Evolutionary conservation across 2,888 invertebrate genomes (phyloP).

Genomic region (Ganaspis brasiliensis): DNA sequence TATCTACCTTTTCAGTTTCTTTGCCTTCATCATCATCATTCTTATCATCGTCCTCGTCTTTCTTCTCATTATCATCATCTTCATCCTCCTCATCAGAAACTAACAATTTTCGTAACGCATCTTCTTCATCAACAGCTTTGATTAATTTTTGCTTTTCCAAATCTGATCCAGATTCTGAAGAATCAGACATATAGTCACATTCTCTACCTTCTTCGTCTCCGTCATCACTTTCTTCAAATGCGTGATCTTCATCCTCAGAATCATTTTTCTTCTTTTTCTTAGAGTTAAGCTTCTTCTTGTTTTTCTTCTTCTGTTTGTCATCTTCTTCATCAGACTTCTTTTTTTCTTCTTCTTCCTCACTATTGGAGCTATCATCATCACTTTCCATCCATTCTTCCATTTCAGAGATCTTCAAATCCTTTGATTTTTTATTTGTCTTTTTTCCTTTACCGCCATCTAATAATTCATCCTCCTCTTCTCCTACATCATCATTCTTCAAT

Average conservation of each 20-base stretch:
- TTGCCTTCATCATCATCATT: slow-evolving; percentile 85
- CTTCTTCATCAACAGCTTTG: slow-evolving; percentile 95
- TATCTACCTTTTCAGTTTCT: slow-evolving; percentile 84
- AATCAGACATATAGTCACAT: slow-evolving; percentile 96
- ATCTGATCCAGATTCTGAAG: slow-evolving; percentile 89
- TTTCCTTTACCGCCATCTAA: slow-evolving; percentile 81
- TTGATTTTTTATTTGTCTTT: slow-evolving; percentile 76
- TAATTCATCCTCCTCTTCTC: slow-evolving; percentile 85
- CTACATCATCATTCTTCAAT: slow-evolving; percentile 87
- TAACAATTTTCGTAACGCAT: slow-evolving; percentile 91
- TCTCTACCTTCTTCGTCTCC: slow-evolving; percentile 98
- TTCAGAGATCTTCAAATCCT: slow-evolving; percentile 93
- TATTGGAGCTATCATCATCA: slow-evolving; percentile 88
- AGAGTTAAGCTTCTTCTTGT: slow-evolving; percentile 83
- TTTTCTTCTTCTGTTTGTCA: slow-evolving; percentile 83
- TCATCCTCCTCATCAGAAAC: slow-evolving; percentile 94
- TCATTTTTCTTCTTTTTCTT: slow-evolving; percentile 90
- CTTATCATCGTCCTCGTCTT: slow-evolving; percentile 88
- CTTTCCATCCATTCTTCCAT: slow-evolving; percentile 96
- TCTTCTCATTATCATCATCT: slow-evolving; percentile 90
- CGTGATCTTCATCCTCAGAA: slow-evolving; percentile 89
- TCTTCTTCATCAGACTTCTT: slow-evolving; percentile 83
- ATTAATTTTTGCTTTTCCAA: slow-evolving; percentile 87
- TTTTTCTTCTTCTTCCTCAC: slow-evolving; percentile 86
- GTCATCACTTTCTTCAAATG: slow-evolving; percentile 97